phyloP scores from a whole-genome alignment of 2,888 invertebrate species.

The Tiphia femorata region DNA sequence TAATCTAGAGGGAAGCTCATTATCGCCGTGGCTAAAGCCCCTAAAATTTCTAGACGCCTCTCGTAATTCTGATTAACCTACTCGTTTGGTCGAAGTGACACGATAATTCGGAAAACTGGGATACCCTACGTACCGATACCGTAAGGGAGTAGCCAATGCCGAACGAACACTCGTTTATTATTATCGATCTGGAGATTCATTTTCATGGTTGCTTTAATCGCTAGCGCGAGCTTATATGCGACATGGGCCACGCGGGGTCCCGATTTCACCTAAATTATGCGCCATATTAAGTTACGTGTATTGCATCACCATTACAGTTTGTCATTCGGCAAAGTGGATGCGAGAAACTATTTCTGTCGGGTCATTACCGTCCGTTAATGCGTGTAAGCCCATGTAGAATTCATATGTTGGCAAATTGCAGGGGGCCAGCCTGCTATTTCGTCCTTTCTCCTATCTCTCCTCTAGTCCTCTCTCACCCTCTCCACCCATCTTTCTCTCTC shows the following conservation, averaged over 20 bases:
- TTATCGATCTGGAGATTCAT: constrained; percentile 32
- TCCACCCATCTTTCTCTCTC: too few relatives aligned
- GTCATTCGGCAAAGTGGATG: constrained; percentile 30
- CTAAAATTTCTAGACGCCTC: too few relatives aligned
- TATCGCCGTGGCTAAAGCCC: too few relatives aligned
- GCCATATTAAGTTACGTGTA: constrained; percentile 39
- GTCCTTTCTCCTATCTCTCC: too few relatives aligned
- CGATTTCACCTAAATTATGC: constrained; percentile 38
- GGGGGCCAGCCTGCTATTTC: constrained; percentile 9
- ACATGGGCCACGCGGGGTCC: constrained; percentile 11
- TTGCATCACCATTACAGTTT: constrained; percentile 27
- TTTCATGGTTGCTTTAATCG: constrained; percentile 35
- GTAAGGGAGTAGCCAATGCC: too few relatives aligned
- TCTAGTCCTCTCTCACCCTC: background rate
- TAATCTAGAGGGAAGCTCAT: too few relatives aligned
- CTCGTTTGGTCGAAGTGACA: too few relatives aligned
- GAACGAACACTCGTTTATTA: constrained; percentile 23
- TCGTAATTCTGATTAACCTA: too few relatives aligned
- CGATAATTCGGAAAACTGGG: too few relatives aligned
- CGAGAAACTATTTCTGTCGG: constrained; percentile 24
- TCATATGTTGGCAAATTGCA: constrained; percentile 34
- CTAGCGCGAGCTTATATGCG: background rate
- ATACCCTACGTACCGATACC: too few relatives aligned
- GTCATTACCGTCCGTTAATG: constrained; percentile 42
- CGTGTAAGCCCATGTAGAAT: constrained; percentile 29